phyloP scores from a whole-genome alignment of 2,888 invertebrate genomes.

The Osmoderma eremita region DNA sequence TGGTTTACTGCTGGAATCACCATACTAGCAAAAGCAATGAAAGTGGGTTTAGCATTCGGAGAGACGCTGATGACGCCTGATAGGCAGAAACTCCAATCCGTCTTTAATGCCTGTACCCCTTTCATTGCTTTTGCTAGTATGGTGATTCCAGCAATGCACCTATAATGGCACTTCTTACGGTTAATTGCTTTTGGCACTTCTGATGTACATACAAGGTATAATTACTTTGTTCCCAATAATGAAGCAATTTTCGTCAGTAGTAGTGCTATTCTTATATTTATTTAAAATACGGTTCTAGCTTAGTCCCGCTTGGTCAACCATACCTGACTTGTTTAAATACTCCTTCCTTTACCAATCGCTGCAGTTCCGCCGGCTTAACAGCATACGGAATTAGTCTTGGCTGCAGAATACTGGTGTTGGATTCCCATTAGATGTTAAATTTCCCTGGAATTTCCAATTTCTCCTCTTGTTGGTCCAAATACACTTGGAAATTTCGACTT shows the following conservation, averaged over 20 bases:
- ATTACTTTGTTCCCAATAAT: background rate
- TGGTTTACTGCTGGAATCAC: too few species aligned
- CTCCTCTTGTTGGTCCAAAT: background rate
- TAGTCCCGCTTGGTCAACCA: slow-evolving; percentile 5
- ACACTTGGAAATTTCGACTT: background rate
- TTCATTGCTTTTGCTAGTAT: too few species aligned
- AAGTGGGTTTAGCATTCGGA: too few species aligned
- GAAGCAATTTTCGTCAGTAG: background rate
- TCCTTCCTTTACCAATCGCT: slow-evolving; percentile 1
- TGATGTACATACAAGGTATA: too few species aligned
- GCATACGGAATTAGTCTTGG: background rate
- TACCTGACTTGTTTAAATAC: background rate
- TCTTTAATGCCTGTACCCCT: too few species aligned
- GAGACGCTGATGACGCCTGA: too few species aligned
- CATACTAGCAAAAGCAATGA: too few species aligned
- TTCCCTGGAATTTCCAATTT: background rate
- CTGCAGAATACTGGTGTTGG: background rate
- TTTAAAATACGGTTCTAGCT: background rate
- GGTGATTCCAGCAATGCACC: too few species aligned
- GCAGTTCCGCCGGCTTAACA: background rate
- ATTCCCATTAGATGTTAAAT: background rate
- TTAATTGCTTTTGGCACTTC: too few species aligned
- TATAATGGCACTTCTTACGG: too few species aligned
- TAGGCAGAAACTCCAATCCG: too few species aligned
- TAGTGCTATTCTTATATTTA: background rate